These are phyloP conservation scores for Troides aeacus DNA, from an alignment of 2,888 invertebrate genomes.

Conservation along the genomic window DNA sequence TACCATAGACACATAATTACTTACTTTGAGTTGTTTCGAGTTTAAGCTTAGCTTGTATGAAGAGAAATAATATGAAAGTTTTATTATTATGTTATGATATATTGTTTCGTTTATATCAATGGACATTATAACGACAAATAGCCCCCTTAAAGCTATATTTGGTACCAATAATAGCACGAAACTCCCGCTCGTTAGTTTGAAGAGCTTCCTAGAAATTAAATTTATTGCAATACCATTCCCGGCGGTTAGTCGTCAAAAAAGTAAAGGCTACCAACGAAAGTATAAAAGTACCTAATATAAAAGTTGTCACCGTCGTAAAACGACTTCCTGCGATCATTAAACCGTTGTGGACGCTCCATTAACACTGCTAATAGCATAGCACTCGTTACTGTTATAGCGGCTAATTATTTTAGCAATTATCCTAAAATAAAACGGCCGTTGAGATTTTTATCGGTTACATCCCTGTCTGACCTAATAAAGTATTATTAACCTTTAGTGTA, in stretches of 20 bases:
- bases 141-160: background rate
- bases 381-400: conserved; percentile 50
- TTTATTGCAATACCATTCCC: conserved; percentile 4
- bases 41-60: too few relatives aligned
- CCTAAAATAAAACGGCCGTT: conserved; percentile 45
- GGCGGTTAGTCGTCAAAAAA: conserved; percentile 19
- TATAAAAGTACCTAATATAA: conserved; percentile 38
- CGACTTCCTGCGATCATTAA: conserved; percentile 61
- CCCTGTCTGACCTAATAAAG: conserved; percentile 18
- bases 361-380: conserved; percentile 54
- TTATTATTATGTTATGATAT: too few relatives aligned
- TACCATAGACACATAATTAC: too few relatives aligned
- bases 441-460: conserved; percentile 45
- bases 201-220: conserved; percentile 1
- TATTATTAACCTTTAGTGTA: too few relatives aligned
- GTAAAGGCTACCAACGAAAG: conserved; percentile 19
- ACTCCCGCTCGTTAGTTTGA: background rate
- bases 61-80: too few relatives aligned
- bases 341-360: conserved; percentile 49
- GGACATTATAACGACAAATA: background rate
- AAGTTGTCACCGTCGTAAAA: conserved; percentile 50
- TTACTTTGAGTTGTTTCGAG: too few relatives aligned
- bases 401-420: conserved; percentile 58
- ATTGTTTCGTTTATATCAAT: too few relatives aligned
- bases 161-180: conserved; percentile 1